These are phyloP conservation scores for Antidorcas marsupialis DNA, from an alignment of 2,113 vertebrate genomes.

Conservation along the genomic window DNA sequence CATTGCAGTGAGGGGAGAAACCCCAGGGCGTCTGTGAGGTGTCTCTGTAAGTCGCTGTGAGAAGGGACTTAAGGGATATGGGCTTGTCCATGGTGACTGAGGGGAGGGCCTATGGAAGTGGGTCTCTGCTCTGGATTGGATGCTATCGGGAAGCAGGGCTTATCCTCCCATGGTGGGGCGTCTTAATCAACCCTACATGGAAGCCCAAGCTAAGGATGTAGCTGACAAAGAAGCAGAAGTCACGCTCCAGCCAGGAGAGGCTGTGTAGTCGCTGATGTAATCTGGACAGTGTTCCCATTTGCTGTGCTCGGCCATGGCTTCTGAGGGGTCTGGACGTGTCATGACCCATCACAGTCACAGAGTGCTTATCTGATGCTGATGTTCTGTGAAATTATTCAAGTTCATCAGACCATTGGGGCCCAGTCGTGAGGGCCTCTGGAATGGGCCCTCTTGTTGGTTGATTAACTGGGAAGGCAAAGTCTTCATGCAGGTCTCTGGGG, in stretches of 20 bases:
- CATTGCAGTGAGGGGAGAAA: background rate
- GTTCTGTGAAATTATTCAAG: background rate
- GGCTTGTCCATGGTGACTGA: background rate
- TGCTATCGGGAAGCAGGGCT: background rate
- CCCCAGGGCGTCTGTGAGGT: rapidly evolving
- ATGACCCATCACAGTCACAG: background rate
- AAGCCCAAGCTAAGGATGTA: background rate
- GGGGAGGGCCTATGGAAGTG: background rate
- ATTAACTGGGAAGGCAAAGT: background rate
- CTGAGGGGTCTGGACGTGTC: background rate
- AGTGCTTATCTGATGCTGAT: background rate
- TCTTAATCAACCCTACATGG: background rate
- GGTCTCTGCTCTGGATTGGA: background rate
- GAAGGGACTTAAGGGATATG: background rate
- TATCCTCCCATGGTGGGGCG: rapidly evolving
- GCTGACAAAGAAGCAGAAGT: background rate
- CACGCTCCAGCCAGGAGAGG: background rate
- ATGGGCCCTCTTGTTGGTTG: rapidly evolving
- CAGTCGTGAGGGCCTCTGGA: background rate
- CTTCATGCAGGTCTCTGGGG: background rate
- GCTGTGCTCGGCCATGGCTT: background rate
- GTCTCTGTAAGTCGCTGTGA: background rate
- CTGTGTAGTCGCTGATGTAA: rapidly evolving
- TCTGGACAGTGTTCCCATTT: no score
- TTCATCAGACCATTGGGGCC: background rate